Evolutionary conservation across 2,113 vertebrate species (phyloP).

Genomic region (Campylorhamphus procurvoides): DNA sequence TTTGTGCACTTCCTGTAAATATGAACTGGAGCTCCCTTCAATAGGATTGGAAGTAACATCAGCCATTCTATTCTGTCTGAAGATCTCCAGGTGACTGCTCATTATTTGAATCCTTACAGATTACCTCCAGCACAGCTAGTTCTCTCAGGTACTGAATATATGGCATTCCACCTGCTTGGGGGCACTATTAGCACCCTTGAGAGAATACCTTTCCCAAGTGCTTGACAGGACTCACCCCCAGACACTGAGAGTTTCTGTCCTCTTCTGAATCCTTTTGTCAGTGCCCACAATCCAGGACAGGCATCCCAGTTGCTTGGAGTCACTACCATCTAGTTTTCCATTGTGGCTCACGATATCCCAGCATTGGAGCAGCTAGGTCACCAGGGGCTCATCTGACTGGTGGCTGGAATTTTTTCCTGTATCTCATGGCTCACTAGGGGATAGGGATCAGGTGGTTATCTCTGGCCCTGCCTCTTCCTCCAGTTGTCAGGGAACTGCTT

Average conservation of each 20-base stretch:
- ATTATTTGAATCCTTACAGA: background rate
- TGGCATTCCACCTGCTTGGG: background rate
- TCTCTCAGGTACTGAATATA: background rate
- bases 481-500: too few species aligned
- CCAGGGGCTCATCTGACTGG: too few species aligned
- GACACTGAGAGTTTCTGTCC: background rate
- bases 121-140: background rate
- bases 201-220: background rate
- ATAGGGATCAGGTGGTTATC: too few species aligned
- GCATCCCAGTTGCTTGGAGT: background rate
- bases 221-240: background rate
- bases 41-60: background rate
- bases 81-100: background rate
- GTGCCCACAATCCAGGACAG: background rate
- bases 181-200: background rate
- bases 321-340: background rate
- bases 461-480: too few species aligned
- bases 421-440: too few species aligned
- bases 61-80: background rate
- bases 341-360: too few species aligned
- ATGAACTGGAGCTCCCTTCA: background rate
- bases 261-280: background rate
- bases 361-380: too few species aligned
- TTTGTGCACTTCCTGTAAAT: background rate
- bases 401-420: too few species aligned